Conservation (phyloP, 2,113 vertebrate species). For the Neotragus moschatus region DNA sequence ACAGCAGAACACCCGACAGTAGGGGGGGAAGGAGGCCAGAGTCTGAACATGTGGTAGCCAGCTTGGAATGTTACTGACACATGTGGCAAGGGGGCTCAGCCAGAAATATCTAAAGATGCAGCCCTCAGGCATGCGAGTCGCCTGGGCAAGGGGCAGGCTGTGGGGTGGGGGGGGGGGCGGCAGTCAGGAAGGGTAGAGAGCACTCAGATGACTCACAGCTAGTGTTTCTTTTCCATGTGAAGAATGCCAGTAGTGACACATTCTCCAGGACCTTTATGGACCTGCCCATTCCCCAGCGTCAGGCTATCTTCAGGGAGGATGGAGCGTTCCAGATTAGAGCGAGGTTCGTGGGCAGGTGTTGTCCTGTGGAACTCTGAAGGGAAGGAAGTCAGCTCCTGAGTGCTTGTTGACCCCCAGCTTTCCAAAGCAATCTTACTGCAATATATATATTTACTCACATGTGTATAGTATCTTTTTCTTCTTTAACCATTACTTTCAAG, state of each 20-base stretch:
- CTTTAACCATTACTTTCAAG: not conserved
- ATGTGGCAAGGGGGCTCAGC: constrained; percentile 70
- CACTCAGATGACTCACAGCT: not conserved
- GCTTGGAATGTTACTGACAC: constrained; percentile 71
- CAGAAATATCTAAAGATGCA: constrained; percentile 78
- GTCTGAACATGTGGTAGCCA: constrained; percentile 77
- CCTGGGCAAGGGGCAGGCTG: not conserved
- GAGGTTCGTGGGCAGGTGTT: not conserved
- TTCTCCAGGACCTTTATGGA: not conserved
- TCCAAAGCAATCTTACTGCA: not conserved
- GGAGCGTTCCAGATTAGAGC: not conserved
- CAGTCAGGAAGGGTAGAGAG: not conserved
- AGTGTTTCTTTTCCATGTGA: not conserved
- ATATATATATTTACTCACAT: not conserved
- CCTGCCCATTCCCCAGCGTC: not conserved
- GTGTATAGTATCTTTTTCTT: not conserved
- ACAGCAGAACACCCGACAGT: not conserved
- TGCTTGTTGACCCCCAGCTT: not conserved
- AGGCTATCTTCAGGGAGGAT: not conserved
- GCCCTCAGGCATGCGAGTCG: not conserved
- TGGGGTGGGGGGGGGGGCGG: fast-evolving
- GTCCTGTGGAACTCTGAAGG: not conserved
- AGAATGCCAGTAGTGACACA: not conserved
- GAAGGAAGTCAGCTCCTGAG: not conserved
- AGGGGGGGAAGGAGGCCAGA: constrained; percentile 59